Evolutionary conservation across 2,888 invertebrate species (phyloP).

Genomic region (Stenolophus ochropezus): DNA sequence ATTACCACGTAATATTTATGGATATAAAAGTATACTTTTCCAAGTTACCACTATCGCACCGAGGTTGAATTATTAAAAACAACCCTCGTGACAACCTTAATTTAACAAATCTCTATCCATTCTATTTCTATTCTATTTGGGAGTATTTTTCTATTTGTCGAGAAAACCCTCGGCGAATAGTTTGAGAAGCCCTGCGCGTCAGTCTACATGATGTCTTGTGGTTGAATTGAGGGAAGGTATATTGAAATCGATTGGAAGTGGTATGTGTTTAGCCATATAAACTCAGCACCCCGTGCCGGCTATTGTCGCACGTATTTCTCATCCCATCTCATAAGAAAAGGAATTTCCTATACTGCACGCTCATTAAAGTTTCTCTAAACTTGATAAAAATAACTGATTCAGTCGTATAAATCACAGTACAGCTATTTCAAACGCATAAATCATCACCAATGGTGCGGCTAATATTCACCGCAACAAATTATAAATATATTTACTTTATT

Average conservation of each 20-base stretch:
- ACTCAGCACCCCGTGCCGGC: neutral
- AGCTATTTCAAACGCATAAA: neutral
- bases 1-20: too few species aligned
- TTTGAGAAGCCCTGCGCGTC: too few species aligned
- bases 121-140: too few species aligned
- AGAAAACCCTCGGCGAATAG: too few species aligned
- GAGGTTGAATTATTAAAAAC: too few species aligned
- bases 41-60: too few species aligned
- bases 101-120: too few species aligned
- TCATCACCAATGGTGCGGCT: neutral
- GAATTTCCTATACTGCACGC: neutral
- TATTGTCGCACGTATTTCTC: neutral
- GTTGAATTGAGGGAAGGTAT: neutral
- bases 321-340: neutral
- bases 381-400: neutral
- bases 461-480: neutral
- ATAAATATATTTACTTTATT: neutral
- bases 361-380: neutral
- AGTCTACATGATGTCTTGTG: neutral
- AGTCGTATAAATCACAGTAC: neutral
- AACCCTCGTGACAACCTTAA: too few species aligned
- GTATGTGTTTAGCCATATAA: neutral
- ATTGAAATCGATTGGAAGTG: neutral
- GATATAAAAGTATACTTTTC: too few species aligned
- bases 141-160: too few species aligned